Conservation (phyloP, 2,797 vertebrate genomes). For the Sebastes kiyomatsui region DNA sequence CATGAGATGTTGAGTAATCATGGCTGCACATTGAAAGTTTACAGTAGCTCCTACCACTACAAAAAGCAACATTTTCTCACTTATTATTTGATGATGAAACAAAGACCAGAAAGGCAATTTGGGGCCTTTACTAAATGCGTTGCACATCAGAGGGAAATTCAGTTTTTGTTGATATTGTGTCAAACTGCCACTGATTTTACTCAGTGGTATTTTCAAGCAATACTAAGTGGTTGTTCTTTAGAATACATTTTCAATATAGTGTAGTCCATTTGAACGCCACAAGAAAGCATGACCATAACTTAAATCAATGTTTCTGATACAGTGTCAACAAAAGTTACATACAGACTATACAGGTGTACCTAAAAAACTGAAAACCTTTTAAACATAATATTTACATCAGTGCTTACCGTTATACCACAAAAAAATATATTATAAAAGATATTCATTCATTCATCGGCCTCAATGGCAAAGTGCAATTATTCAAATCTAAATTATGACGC, state of each 20-base stretch:
- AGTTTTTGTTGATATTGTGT: too few relatives aligned
- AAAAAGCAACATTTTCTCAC: background rate
- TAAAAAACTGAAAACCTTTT: background rate
- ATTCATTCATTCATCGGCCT: too few relatives aligned
- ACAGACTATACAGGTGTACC: background rate
- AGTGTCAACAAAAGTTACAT: background rate
- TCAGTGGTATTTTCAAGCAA: background rate
- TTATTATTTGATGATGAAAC: background rate
- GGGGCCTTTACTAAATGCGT: background rate
- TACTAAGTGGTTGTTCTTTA: background rate
- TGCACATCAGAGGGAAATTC: too few relatives aligned
- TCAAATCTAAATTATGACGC: background rate
- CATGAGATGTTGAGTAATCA: background rate
- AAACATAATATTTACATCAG: background rate
- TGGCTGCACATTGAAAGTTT: background rate
- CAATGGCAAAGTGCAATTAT: background rate
- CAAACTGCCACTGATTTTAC: background rate
- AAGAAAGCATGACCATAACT: background rate
- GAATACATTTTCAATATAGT: background rate
- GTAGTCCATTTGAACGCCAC: background rate
- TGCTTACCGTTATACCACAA: background rate
- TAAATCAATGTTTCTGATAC: background rate
- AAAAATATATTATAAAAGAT: background rate
- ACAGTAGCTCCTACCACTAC: fast-evolving
- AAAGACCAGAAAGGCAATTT: background rate